These are phyloP conservation scores for Drosophila setosimentum DNA, from an alignment of 2,888 invertebrate genomes.

Conservation along the genomic window DNA sequence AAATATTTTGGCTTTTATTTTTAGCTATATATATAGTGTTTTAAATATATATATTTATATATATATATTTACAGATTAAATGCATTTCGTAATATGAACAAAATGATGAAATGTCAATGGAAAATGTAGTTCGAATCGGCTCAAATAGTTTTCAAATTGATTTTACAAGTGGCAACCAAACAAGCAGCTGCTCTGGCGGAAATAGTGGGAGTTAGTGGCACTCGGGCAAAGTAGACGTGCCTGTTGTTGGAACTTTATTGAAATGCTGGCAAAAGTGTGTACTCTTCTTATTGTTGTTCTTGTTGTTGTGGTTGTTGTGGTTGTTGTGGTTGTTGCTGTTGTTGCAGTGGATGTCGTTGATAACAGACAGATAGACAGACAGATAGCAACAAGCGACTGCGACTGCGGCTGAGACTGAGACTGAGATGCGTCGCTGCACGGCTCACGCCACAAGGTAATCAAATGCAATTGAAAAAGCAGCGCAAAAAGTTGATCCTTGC, in stretches of 20 bases:
- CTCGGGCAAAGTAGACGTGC: conserved; percentile 18
- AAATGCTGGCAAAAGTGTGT: conserved; percentile 44
- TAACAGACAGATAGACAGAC: conserved; percentile 4
- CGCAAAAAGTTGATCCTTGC: conserved; percentile 75
- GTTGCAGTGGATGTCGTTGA: conserved; percentile 16
- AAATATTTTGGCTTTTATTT: conserved; percentile 3
- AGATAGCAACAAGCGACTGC: conserved; percentile 45
- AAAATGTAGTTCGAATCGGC: conserved; percentile 30
- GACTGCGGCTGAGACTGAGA: conserved; percentile 22
- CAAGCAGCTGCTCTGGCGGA: conserved; percentile 52
- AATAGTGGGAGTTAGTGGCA: not conserved
- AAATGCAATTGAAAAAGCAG: conserved; percentile 78
- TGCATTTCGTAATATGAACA: conserved; percentile 35
- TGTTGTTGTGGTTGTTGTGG: conserved; percentile 5
- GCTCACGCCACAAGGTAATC: conserved; percentile 77
- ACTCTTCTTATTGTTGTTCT: conserved; percentile 15
- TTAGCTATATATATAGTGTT: too few species aligned
- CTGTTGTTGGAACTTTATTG: conserved; percentile 54
- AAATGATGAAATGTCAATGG: conserved; percentile 51
- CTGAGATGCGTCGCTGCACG: conserved; percentile 23
- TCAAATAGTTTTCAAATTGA: conserved; percentile 67
- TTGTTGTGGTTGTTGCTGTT: conserved; percentile 12
- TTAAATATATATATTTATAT: conserved; percentile 14
- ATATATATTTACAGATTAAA: conserved; percentile 15
- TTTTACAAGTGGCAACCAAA: conserved; percentile 72